These are phyloP conservation scores for Galbula dea DNA, from an alignment of 2,113 vertebrate species.

Conservation along the genomic window DNA sequence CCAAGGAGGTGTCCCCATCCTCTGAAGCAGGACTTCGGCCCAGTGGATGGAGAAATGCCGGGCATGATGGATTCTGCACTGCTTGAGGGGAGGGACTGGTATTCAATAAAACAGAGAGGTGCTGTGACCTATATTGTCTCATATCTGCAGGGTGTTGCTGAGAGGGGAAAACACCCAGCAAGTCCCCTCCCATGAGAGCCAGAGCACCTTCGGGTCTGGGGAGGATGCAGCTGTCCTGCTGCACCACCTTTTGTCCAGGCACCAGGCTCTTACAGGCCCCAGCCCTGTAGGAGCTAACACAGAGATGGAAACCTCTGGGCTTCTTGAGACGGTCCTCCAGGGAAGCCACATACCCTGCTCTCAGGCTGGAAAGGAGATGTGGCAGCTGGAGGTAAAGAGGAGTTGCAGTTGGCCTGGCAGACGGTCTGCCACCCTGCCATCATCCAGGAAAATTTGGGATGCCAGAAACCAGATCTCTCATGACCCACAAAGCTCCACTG, in stretches of 20 bases:
- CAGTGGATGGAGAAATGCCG: background rate
- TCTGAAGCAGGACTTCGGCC: background rate
- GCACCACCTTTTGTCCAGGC: background rate
- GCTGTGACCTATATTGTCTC: conserved; percentile 30
- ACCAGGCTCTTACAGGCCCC: background rate
- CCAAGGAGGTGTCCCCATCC: background rate
- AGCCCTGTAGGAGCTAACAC: background rate
- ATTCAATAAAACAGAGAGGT: conserved; percentile 63
- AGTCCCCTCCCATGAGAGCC: background rate
- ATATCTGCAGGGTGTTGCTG: background rate
- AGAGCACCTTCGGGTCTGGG: background rate
- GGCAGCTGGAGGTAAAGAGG: background rate
- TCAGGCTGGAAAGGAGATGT: background rate
- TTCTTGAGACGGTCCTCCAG: background rate
- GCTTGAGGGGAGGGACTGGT: background rate
- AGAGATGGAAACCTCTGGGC: background rate
- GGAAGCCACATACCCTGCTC: background rate
- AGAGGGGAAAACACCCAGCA: background rate
- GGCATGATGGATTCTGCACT: background rate
- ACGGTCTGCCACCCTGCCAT: background rate
- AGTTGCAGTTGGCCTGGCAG: background rate
- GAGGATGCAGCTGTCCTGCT: background rate
- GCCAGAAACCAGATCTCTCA: background rate
- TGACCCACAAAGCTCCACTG: background rate
- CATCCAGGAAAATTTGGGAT: background rate